Evolutionary conservation across 2,888 invertebrate genomes (phyloP), one percentile per base, ranked within the genome.

Genomic region (Microchrysa polita): DNA sequence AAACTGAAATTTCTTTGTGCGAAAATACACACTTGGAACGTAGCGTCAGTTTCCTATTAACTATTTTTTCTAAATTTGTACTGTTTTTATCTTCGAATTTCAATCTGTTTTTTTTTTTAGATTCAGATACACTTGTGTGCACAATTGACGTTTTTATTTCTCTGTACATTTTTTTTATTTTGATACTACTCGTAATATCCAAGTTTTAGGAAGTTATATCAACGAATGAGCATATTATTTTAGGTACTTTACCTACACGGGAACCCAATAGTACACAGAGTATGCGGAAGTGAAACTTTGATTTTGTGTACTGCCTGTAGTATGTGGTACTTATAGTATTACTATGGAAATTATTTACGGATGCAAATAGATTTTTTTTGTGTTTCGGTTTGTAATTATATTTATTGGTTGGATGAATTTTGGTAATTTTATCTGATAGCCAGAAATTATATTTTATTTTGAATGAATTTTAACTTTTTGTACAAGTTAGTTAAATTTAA

Each of bases 1-100:
- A 34, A 34, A 34, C 27, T 7, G n/a, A 48, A 65, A 65, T 65
- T 65, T 20, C n/a, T 65, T 65, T 48, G 65, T 65, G 65, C 65
- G 65, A 65, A 65, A 48, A 65, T 65, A 48, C 34, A 16, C 42
- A 22, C 44, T 65, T 65, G 18, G 44, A 65, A 23, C n/a, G 22
- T 65, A 22, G 16, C 44, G 22, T 61, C 16, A 18, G 14, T 42
- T n/a, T 16, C 14, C 10, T 40, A 16, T 52, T 0, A 55, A 20
- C 14, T n/a, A n/a, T n/a, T n/a, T n/a, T n/a, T 18, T 20, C 7
- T 55, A 55, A 10, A 2, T 55, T 55, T 16, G 10, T 53, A 14
- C 53, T 20, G 18, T 20, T 20, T 20, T 55, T 16, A 16, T 55
- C 55, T 16, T 48, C 20, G 16, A 18, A 20, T 16, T 55, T 55